These are phyloP conservation scores for Strongylocentrotus purpuratus DNA, from an alignment of 35 echinoderm and acorn worm species.

Conservation along the genomic window DNA sequence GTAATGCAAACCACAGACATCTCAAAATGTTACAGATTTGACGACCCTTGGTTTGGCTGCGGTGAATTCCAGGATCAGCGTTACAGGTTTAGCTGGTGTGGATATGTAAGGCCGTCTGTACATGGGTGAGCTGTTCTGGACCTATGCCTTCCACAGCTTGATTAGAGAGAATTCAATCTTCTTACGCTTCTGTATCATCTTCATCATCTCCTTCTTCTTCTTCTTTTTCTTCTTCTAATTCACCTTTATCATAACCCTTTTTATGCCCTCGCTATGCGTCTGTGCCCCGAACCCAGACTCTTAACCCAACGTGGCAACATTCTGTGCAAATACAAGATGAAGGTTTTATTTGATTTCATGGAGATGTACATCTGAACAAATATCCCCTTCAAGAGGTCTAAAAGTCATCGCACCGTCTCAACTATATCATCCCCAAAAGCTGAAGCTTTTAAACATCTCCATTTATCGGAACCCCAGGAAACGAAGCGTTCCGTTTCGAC, in stretches of 20 bases:
- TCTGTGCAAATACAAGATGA: background rate
- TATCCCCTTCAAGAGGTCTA: background rate
- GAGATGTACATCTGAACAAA: background rate
- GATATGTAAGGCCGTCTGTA: no score
- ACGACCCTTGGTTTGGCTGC: background rate
- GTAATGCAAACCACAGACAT: background rate
- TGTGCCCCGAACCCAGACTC: background rate
- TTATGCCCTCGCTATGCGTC: background rate
- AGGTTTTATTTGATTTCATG: background rate
- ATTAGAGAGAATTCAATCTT: background rate
- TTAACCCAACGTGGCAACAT: background rate
- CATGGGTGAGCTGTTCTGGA: background rate
- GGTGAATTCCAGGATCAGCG: background rate
- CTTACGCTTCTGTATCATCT: background rate
- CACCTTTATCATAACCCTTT: background rate
- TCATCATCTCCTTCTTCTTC: background rate
- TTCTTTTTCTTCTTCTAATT: background rate
- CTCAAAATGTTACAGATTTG: background rate
- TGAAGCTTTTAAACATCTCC: background rate
- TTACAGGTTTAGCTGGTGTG: no score
- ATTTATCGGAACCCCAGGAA: background rate
- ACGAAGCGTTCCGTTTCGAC: background rate
- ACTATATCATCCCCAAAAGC: background rate
- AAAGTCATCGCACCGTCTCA: background rate
- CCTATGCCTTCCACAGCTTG: background rate